phyloP scores from a whole-genome alignment of 2,888 invertebrate species.

The Sceliomorpha sp. region DNA sequence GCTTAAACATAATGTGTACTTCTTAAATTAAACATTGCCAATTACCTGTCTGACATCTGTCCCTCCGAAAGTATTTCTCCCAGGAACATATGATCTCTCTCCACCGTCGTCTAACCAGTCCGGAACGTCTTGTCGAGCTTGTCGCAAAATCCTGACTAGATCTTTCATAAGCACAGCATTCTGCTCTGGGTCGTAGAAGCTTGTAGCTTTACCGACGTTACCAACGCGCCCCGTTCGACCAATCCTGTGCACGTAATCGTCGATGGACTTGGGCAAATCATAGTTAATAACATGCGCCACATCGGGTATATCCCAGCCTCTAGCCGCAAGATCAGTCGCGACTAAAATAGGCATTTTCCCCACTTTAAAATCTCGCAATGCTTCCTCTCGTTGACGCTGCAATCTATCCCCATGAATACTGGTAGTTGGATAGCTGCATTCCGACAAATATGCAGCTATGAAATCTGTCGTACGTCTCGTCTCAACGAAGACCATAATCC shows the following conservation, averaged over 20 bases:
- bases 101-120: slow-evolving; percentile 82
- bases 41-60: slow-evolving; percentile 85
- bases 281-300: slow-evolving; percentile 95
- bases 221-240: slow-evolving; percentile 97
- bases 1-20: not conserved
- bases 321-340: slow-evolving; percentile 96
- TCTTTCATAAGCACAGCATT: slow-evolving; percentile 84
- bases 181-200: slow-evolving; percentile 85
- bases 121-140: slow-evolving; percentile 90
- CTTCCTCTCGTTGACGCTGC: slow-evolving; percentile 88
- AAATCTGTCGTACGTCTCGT: slow-evolving; percentile 95
- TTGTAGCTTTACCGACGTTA: slow-evolving; percentile 92
- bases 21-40: not conserved
- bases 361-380: slow-evolving; percentile 88
- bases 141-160: slow-evolving; percentile 87
- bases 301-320: slow-evolving; percentile 94
- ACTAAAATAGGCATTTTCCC: slow-evolving; percentile 91
- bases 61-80: slow-evolving; percentile 84
- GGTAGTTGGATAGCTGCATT: slow-evolving; percentile 86
- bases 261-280: slow-evolving; percentile 93
- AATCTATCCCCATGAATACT: slow-evolving; percentile 88
- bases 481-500: slow-evolving; percentile 91
- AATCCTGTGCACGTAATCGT: slow-evolving; percentile 97
- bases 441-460: slow-evolving; percentile 90
- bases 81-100: slow-evolving; percentile 65